These are phyloP conservation scores for Polyommatus icarus DNA, from an alignment of 2,888 invertebrate species.

Conservation along the genomic window DNA sequence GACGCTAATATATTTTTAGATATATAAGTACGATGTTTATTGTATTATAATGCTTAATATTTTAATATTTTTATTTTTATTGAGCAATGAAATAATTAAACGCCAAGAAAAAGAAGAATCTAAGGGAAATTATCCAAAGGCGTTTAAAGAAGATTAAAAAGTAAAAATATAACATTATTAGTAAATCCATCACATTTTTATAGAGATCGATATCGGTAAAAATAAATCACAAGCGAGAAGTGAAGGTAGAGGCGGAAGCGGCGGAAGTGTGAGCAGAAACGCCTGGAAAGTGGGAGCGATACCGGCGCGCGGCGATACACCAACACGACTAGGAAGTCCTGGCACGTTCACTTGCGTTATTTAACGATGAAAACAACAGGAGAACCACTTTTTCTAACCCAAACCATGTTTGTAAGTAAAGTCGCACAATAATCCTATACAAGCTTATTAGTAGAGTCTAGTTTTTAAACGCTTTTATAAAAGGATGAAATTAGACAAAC, in stretches of 20 bases:
- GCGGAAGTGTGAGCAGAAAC: conserved; percentile 63
- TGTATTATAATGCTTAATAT: background rate
- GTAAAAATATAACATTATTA: background rate
- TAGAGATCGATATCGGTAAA: conserved; percentile 46
- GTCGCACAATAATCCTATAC: background rate
- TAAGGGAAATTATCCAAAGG: background rate
- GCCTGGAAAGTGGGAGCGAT: conserved; percentile 73
- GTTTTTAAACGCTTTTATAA: background rate
- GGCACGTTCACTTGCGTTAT: conserved; percentile 35
- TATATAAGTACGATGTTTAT: background rate
- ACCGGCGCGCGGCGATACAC: conserved; percentile 53
- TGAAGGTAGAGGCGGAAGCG: background rate
- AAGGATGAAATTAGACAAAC: background rate
- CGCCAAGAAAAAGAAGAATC: background rate
- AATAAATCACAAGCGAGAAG: background rate
- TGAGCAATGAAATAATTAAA: background rate
- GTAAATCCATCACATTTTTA: conserved; percentile 33
- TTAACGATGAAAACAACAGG: background rate
- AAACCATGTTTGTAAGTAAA: background rate
- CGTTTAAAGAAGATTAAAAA: too few relatives aligned
- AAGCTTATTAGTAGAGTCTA: background rate
- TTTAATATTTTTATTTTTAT: background rate
- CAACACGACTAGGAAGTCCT: conserved; percentile 44
- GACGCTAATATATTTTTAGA: background rate
- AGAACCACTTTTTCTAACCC: background rate